Evolutionary conservation across 2,797 vertebrate genomes (phyloP), one percentile per base, ranked within the genome.

Genomic region (Monodelphis domestica): DNA sequence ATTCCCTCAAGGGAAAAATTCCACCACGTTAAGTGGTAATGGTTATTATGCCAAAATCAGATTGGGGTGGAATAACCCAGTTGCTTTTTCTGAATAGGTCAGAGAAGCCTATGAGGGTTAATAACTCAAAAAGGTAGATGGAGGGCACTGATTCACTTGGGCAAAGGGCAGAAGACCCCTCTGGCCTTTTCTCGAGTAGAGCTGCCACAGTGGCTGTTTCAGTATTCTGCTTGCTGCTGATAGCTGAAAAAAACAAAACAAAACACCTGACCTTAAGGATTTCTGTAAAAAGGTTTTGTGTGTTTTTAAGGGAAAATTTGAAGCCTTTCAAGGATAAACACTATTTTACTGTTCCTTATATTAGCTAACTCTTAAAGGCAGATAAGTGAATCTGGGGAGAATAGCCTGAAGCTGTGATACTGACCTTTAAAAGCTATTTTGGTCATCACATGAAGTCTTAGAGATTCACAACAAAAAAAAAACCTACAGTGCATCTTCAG

Each of bases 391-490:
- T 95, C 88, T 55, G 91, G 51, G 55, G 87, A 95, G 89, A 92
- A 78, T 92, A 95, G 33, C 38, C 89, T 90, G 94, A 55, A 94
- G 54, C 59, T 91, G 84, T 95, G 89, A 95, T 92, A 96, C 90
- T 95, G 95, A 95, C 92, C 91, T 97, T 95, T 95, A 70, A 90
- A 94, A 96, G 90, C 53, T 93, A 90, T 92, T 96, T 94, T 92
- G 93, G 57, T 95, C 91, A 91, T 96, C 87, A 90, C 95, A 90
- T 91, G 38, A 94, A 95, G 94, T 91, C 93, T 91, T 93, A 93
- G 24, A 96, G 90, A 95, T 54, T 95, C 94, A 94, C 63, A 97
- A 92, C 95, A 92, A 93, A 54, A 87, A 91, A 93, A 92, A 92
- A 93, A 0, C 5, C 93, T 93, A 94, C 51, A 89, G 54, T 96